Percentiles rank a stretch among this genome's conserved stretches.
Conservation (phyloP, 2,113 vertebrate species). For the Tricholaema leucomelas region DNA sequence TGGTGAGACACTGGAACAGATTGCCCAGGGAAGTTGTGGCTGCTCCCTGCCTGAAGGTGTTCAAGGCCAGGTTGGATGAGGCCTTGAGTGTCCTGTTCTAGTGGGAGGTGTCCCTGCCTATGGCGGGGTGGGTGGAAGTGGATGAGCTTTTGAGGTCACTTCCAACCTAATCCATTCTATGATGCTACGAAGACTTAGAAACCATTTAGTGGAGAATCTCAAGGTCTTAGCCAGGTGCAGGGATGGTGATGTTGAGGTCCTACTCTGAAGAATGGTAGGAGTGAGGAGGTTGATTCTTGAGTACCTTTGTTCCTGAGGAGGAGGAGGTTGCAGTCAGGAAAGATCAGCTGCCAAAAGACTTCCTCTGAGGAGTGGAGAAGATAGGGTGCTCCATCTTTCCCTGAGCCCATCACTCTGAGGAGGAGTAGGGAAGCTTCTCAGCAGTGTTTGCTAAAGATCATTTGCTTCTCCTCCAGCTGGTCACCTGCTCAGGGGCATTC, state of each 20-base stretch:
- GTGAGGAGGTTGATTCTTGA: not conserved
- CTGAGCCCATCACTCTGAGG: rapidly evolving
- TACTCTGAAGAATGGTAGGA: not conserved
- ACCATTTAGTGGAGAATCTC: not conserved
- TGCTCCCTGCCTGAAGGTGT: too few relatives aligned
- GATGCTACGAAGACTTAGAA: not conserved
- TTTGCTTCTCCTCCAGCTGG: slow-evolving; percentile 80
- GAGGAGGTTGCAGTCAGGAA: not conserved
- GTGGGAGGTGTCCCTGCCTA: too few relatives aligned
- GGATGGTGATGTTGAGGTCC: not conserved
- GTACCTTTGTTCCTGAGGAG: not conserved
- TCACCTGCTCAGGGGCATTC: slow-evolving; percentile 97
- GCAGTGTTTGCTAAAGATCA: not conserved
- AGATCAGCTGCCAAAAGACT: not conserved
- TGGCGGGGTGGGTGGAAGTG: too few relatives aligned
- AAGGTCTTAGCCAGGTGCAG: not conserved
- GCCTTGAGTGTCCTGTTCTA: too few relatives aligned
- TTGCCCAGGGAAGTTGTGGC: too few relatives aligned
- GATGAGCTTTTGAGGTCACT: not conserved
- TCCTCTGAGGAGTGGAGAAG: not conserved
- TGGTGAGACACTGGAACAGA: too few relatives aligned
- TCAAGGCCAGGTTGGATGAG: too few relatives aligned
- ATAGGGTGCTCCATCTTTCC: not conserved
- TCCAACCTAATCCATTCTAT: not conserved
- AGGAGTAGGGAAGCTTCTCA: not conserved